Percentiles rank a stretch among this genome's conserved stretches.
phyloP scores from a whole-genome alignment of 2,113 vertebrate genomes.

The Eulemur macaco region DNA sequence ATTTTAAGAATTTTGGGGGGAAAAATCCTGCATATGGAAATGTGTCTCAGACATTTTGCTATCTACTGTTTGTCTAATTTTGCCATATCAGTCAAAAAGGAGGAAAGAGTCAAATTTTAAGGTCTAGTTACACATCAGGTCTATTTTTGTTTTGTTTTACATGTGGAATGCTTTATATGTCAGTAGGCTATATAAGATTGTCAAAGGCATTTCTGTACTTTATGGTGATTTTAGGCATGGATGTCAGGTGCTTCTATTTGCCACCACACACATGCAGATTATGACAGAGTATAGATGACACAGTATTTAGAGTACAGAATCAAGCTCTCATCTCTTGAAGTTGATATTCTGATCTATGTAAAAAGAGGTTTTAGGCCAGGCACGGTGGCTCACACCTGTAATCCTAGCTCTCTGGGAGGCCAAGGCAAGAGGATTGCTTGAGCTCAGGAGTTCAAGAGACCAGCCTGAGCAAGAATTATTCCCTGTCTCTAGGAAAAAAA shows the following conservation, averaged over 20 bases:
- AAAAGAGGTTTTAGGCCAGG: neutral
- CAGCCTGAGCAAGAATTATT: no score
- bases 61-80: neutral
- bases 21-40: neutral
- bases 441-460: no score
- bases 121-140: neutral
- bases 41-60: neutral
- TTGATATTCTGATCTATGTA: neutral
- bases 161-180: neutral
- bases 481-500: neutral
- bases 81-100: neutral
- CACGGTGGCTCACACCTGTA: no score
- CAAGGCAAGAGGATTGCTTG: no score
- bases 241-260: neutral
- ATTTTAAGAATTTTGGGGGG: neutral
- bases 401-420: no score
- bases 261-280: neutral
- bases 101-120: neutral
- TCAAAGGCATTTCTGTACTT: neutral
- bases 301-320: neutral
- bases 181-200: neutral
- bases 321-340: slow-evolving; percentile 16
- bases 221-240: neutral
- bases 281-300: neutral
- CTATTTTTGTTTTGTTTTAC: neutral